A percentile compares a stretch with the other conserved stretches of the same genome.
Evolutionary conservation across 1,140 invertebrate genomes (phyloP).

Genomic region (Antheraea pernyi): DNA sequence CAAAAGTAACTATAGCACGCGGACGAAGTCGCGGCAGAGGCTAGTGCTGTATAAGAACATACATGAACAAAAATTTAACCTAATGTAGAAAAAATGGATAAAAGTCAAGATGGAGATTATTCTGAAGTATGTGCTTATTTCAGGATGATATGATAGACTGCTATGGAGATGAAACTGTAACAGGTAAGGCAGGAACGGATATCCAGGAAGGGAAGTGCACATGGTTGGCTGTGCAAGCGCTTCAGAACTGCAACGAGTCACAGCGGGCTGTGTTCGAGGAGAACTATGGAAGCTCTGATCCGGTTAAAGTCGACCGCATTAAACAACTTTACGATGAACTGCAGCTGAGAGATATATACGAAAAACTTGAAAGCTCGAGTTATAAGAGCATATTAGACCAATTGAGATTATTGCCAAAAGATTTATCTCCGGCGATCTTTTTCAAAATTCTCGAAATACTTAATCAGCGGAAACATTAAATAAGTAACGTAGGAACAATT

Average conservation of each 20-base stretch:
- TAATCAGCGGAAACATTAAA: constrained; percentile 33
- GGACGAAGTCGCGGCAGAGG: too few relatives aligned
- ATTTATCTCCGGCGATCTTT: constrained; percentile 40
- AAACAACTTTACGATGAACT: constrained; percentile 69
- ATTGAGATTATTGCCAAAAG: constrained; percentile 28
- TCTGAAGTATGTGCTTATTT: too few relatives aligned
- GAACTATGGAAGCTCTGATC: constrained; percentile 64
- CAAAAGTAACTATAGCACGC: too few relatives aligned
- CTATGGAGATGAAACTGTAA: constrained; percentile 87
- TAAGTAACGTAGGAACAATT: not conserved
- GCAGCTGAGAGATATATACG: constrained; percentile 50
- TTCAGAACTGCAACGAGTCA: constrained; percentile 76
- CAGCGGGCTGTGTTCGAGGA: constrained; percentile 83
- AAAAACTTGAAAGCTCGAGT: constrained; percentile 79
- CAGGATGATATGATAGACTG: constrained; percentile 94
- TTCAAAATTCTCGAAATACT: constrained; percentile 48
- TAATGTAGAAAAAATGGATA: too few relatives aligned
- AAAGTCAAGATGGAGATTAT: too few relatives aligned
- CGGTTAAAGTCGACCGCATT: constrained; percentile 83
- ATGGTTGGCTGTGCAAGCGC: too few relatives aligned
- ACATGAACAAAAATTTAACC: too few relatives aligned
- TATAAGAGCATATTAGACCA: constrained; percentile 40
- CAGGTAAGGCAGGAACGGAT: constrained; percentile 28
- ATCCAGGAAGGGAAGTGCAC: too few relatives aligned
- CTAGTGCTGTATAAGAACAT: too few relatives aligned